A percentile compares a stretch with the other conserved stretches of the same genome.
Evolutionary conservation across 2,797 vertebrate species (phyloP).

Genomic region (Tangara arthus): DNA sequence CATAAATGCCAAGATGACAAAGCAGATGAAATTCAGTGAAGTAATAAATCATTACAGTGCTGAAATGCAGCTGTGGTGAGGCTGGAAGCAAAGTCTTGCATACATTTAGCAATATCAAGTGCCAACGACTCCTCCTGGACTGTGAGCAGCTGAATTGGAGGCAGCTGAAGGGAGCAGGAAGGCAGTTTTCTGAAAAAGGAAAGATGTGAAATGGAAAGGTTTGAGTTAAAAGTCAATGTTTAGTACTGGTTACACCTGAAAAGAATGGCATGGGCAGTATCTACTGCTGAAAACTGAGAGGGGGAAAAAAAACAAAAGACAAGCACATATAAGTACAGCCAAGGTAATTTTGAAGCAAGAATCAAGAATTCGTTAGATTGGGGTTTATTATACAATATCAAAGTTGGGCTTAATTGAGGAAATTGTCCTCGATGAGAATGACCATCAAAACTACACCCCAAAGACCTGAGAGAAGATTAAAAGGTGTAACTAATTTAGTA

Average conservation of each 20-base stretch:
- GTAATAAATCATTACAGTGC: not conserved
- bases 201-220: not conserved
- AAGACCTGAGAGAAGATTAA: not conserved
- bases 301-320: not conserved
- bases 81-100: not conserved
- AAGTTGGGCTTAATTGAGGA: not conserved
- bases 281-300: not conserved
- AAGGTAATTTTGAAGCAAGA: not conserved
- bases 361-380: not conserved
- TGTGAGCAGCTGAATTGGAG: not conserved
- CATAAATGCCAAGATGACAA: not conserved
- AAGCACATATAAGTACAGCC: not conserved
- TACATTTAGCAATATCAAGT: not conserved
- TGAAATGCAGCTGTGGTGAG: not conserved
- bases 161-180: not conserved
- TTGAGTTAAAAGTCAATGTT: not conserved
- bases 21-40: not conserved
- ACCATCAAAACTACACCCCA: not conserved
- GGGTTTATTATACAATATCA: not conserved
- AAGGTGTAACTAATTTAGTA: not conserved
- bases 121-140: not conserved
- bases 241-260: not conserved
- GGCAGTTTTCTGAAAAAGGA: not conserved
- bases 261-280: not conserved
- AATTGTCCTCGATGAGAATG: not conserved